Base-by-base conservation (phyloP, 2,797 vertebrate species). In the Atherinosoma microstoma region DNA sequence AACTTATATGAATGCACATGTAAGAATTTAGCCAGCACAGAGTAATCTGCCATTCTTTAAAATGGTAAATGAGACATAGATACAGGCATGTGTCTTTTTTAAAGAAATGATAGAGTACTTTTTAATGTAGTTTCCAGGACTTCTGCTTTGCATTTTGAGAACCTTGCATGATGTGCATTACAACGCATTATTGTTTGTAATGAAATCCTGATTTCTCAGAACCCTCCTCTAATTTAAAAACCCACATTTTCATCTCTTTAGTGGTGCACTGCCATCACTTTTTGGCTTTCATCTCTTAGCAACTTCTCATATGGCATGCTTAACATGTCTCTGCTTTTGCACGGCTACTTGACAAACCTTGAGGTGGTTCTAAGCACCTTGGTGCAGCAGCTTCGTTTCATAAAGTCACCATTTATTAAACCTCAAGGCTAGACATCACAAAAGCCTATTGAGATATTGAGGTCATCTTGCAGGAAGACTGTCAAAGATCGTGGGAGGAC, bases 391-490 rank as follows among this genome's bases (percentile, higher is more conserved):
- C 85, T 90, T 86, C 47, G 35, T 88, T 91, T 93, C 89, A 93
- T 93, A 92, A 94, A 93, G 90, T 89, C 91, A 71, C 86, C 72
- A 75, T 92, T 92, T 93, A 94, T 94, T 93, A 93, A 94, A 91
- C 87, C 94, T 78, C 75, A 84, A 84, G 92, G 92, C 90, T 80
- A 86, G 78, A 87, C 77, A 27, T 49, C 71, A 70, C 69, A 71
- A 82, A 90, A 84, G 65, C 69, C 80, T 78, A 66, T 57, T 87
- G 85, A 90, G 90, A 92, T 94, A 94, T 93, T 93, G 90, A 90
- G 93, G 92, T 92, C 91, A 88, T 78, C 70, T 68, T 78, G 59
- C 69, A 84, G 87, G 74, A 67, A 12, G 73, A 84, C 84, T 74
- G 78, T 80, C 22, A n/a, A 66, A 77, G 82, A 84, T 62, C 36